Evolutionary conservation across 2,797 vertebrate genomes (phyloP).

Genomic region (Sebastes iracundus): DNA sequence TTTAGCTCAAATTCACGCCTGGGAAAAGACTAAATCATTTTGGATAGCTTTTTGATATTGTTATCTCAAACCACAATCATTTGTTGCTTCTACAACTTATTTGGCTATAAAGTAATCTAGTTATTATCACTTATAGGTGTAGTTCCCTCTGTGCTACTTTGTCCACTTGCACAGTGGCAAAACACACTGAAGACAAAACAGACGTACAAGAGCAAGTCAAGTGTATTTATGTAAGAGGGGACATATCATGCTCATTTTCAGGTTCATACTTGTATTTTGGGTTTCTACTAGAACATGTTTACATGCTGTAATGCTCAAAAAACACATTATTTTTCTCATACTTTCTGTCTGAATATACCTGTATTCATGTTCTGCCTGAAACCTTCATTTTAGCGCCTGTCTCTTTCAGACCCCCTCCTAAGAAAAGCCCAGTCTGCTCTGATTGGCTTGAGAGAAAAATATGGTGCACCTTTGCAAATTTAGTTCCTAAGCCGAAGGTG

Average conservation of each 20-base stretch:
- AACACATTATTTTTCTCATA: too few species aligned
- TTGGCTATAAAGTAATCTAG: slow-evolving; percentile 3
- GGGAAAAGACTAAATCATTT: not conserved
- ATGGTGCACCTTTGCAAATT: too few species aligned
- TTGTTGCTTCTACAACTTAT: slow-evolving; percentile 16
- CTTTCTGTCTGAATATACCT: too few species aligned
- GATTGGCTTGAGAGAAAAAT: too few species aligned
- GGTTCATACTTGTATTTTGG: too few species aligned
- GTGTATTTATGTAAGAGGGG: not conserved
- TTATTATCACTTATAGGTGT: not conserved
- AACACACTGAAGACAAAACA: not conserved
- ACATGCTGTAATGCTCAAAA: too few species aligned
- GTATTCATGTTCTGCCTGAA: too few species aligned
- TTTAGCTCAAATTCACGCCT: not conserved
- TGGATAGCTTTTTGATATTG: not conserved
- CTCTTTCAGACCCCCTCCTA: too few species aligned
- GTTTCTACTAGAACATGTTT: too few species aligned
- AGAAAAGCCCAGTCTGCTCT: too few species aligned
- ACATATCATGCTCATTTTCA: not conserved
- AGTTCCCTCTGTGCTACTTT: not conserved
- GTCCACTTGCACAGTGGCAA: not conserved
- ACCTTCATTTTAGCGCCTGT: too few species aligned
- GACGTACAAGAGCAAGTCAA: not conserved
- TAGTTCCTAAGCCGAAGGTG: too few species aligned
- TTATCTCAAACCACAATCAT: not conserved